Evolutionary conservation across 2,888 invertebrate genomes (phyloP), one percentile per base, ranked within the genome.

Genomic region (Microdon myrmicae): DNA sequence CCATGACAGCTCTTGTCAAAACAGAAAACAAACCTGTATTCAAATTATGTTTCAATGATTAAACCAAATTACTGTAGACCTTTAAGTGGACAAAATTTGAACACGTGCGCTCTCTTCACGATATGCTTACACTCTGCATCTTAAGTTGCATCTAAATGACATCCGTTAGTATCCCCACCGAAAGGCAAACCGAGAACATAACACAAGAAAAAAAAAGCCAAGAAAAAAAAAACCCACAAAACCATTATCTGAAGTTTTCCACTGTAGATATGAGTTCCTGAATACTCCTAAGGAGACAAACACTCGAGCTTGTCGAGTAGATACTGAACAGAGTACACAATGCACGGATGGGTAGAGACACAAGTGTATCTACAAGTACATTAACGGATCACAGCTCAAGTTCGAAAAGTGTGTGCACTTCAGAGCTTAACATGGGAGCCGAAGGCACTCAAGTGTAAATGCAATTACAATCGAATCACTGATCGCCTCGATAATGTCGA

Each of bases 241-340:
- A 26, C 8, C n/a, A 9, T n/a, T 29, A 23, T 12, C 1, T 8
- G 23, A 6, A 38, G n/a, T n/a, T n/a, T n/a, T n/a, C n/a, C n/a
- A 38, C 38, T 38, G 48, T 48, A 29, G 19, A 35, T 51, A 35
- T 56, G 45, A 49, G 35, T 31, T 41, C 45, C 29, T 26, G 51
- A 56, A 45, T 44, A 38, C 38, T 23, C 12, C 7, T 1, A 47
- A 56, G 56, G 49, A 58, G 56, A 64, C 58, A 64, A 64, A 53
- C 64, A 58, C 64, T 64, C 58, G 51, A 64, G 47, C 64, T 58
- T n/a, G n/a, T n/a, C n/a, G n/a, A n/a, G n/a, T n/a, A n/a, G n/a
- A n/a, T n/a, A n/a, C n/a, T n/a, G n/a, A n/a, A n/a, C n/a, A n/a
- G n/a, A n/a, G n/a, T n/a, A n/a, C n/a, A n/a, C n/a, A n/a, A n/a